phyloP scores from a whole-genome alignment of 2,113 vertebrate genomes.

The human (Homo sapiens) region GRCh38 chr14:42175501-42176000 shows the following conservation, averaged over 20 bases:
- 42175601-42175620: background rate
- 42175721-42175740: background rate
- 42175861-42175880: background rate
- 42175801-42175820: background rate
- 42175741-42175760: background rate
- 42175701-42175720: background rate
- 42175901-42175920: background rate
- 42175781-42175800: background rate
- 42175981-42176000: background rate
- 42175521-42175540: background rate
- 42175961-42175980: background rate
- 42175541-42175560: background rate
- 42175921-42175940: background rate
- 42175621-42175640: background rate
- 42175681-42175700: background rate
- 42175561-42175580: background rate
- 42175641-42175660: background rate
- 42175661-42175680: background rate
- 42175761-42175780: background rate
- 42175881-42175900: background rate
- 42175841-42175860: background rate
- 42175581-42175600: too few relatives aligned
- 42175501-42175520: background rate
- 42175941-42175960: background rate
- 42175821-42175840: background rate